Evolutionary conservation across 2,113 vertebrate species (phyloP), one percentile per base, ranked within the genome.

Genomic region (Tringa solitaria): DNA sequence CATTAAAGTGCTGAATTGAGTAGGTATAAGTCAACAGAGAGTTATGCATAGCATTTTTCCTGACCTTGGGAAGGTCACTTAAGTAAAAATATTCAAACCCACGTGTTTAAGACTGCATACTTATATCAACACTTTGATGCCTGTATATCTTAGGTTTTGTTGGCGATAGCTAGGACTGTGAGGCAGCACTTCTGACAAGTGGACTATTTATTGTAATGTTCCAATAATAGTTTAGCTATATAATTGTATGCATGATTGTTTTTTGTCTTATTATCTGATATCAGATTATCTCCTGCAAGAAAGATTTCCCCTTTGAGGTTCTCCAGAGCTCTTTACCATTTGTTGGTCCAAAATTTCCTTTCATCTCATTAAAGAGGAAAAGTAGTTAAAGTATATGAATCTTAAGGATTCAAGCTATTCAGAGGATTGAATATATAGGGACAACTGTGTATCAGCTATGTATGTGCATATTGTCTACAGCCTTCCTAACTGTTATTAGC

Each of bases 21-120:
- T 85, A 69, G 75, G 59, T 92, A 8, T 69, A 94, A 94, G 75
- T 80, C 94, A 96, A 90, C 86, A 95, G 90, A 72, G 61, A 90
- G 22, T 83, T 93, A 89, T 59, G 69, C 84, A 87, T 84, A 75
- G 74, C 65, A 45, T 84, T 78, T 87, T 93, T 93, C 22, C 26
- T 84, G 79, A 88, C 91, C 59, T 90, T 96, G 76, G 59, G 43
- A 93, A 95, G 76, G 89, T 97, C 80, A 74, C 63, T 86, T 74
- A 80, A 83, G 68, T 86, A 77, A 95, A 95, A 94, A 83, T 76
- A 51, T 79, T 92, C 53, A 92, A 86, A 76, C 41, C 41, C 22
- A 51, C 56, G 67, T 65, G 41, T 76, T 94, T 90, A 70, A 77
- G 64, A 73, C 79, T 88, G 41, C 59, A 77, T 90, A 50, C 61